Conservation (phyloP, 2,888 invertebrate species). For the Axea sp. region DNA sequence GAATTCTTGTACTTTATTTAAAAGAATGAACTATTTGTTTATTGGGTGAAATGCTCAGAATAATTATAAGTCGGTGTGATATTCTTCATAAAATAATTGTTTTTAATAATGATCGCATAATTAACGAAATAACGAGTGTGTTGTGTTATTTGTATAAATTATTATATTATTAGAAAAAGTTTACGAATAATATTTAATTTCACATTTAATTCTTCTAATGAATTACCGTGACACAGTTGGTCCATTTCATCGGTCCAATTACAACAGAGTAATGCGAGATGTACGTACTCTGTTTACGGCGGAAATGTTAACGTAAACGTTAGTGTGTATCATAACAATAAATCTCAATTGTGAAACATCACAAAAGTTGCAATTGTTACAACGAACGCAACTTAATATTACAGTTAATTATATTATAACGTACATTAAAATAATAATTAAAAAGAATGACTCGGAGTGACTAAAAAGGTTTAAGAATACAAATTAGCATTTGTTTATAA, state of each 20-base stretch:
- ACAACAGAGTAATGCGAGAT: constrained; percentile 17
- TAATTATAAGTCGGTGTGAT: too few species aligned
- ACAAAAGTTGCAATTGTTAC: constrained; percentile 8
- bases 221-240: constrained; percentile 35
- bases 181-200: constrained; percentile 49
- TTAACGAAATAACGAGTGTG: too few species aligned
- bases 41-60: too few species aligned
- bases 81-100: too few species aligned
- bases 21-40: too few species aligned
- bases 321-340: constrained; percentile 11
- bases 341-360: constrained; percentile 10
- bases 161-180: constrained; percentile 41
- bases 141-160: too few species aligned
- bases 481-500: too few species aligned
- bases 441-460: too few species aligned
- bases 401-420: neutral
- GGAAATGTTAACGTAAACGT: constrained; percentile 33
- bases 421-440: too few species aligned
- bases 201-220: constrained; percentile 44
- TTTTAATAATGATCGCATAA: too few species aligned
- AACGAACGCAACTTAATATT: neutral
- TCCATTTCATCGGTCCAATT: constrained; percentile 33
- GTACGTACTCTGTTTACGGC: neutral
- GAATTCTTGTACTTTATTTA: too few species aligned
- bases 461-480: too few species aligned